phyloP scores from a whole-genome alignment of 2,797 vertebrate species.

The Sebastes cheni region DNA sequence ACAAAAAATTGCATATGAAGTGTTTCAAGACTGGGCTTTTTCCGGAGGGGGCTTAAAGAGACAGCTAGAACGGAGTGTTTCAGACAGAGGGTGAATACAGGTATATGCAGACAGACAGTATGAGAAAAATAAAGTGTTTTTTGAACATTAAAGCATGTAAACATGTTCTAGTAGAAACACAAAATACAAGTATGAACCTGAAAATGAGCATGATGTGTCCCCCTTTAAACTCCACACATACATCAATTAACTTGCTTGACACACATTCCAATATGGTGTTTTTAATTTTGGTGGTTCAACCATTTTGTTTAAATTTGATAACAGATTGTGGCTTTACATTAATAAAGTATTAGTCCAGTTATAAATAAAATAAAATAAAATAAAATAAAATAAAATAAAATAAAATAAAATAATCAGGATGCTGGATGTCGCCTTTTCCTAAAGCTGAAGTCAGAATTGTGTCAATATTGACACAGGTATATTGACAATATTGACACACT shows the following conservation, averaged over 20 bases:
- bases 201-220: neutral
- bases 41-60: too few species aligned
- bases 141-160: too few species aligned
- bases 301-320: neutral
- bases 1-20: neutral
- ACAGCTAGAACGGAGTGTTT: too few species aligned
- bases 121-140: too few species aligned
- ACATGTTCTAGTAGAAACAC: too few species aligned
- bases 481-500: neutral
- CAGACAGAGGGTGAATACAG: too few species aligned
- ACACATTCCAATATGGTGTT: neutral
- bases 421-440: neutral
- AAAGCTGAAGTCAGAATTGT: neutral
- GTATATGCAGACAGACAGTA: too few species aligned
- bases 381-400: too few species aligned
- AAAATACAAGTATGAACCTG: too few species aligned
- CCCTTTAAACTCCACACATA: neutral
- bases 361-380: too few species aligned
- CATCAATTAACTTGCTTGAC: neutral
- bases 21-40: neutral
- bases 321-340: neutral
- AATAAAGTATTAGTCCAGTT: neutral
- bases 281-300: neutral
- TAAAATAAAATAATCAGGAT: neutral
- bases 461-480: neutral